These are phyloP conservation scores for Herminia tarsipennalis DNA, from an alignment of 2,888 invertebrate species.

Conservation along the genomic window DNA sequence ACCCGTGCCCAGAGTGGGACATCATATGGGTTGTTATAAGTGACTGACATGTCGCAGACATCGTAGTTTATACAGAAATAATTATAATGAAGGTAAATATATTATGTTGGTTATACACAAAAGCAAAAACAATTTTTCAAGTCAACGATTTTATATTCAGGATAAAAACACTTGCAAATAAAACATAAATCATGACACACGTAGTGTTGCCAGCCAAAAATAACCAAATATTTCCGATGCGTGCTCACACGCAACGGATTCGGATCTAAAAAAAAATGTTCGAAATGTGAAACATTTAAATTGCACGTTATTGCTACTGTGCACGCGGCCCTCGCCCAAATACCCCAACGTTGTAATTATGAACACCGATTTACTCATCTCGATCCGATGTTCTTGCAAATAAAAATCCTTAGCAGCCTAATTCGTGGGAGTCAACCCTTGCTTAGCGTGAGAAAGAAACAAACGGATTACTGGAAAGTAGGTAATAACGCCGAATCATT, in stretches of 20 bases:
- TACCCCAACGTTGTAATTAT: conserved; percentile 80
- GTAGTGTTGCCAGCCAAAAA: conserved; percentile 30
- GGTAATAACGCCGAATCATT: conserved; percentile 34
- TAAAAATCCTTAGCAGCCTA: conserved; percentile 73
- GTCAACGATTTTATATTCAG: too few species aligned
- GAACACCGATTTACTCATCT: conserved; percentile 76
- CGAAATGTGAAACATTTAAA: conserved; percentile 85
- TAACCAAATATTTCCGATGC: conserved; percentile 45
- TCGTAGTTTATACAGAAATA: too few species aligned
- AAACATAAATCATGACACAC: not conserved
- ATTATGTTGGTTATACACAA: not conserved
- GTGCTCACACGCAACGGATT: conserved; percentile 47
- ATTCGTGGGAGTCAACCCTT: conserved; percentile 77
- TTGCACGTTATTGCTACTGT: conserved; percentile 84
- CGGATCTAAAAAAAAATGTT: conserved; percentile 49
- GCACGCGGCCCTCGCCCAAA: conserved; percentile 77
- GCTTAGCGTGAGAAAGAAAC: conserved; percentile 79
- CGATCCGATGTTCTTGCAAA: conserved; percentile 74
- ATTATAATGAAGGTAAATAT: not conserved
- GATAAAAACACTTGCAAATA: not conserved
- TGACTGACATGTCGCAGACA: too few species aligned
- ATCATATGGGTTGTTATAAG: too few species aligned
- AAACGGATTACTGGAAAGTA: conserved; percentile 47
- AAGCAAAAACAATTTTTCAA: too few species aligned
- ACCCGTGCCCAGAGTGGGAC: too few species aligned